These are phyloP conservation scores for Upupa epops DNA, from an alignment of 2,113 vertebrate genomes.

Conservation along the genomic window DNA sequence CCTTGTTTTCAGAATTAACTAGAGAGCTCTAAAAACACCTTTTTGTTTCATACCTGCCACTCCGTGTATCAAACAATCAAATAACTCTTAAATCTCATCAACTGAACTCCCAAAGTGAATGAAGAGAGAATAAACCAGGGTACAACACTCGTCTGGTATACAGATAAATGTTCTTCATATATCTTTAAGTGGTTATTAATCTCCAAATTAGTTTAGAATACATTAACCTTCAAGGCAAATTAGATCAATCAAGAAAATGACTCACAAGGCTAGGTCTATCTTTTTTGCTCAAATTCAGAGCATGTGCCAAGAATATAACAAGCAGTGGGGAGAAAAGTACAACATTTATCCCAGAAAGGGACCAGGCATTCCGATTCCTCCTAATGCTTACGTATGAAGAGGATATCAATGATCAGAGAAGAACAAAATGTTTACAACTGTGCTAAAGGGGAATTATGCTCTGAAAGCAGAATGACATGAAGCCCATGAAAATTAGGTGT, in stretches of 20 bases:
- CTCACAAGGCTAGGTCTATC: constrained; percentile 50
- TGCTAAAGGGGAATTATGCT: not conserved
- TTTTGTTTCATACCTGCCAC: not conserved
- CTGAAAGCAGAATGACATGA: not conserved
- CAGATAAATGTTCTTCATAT: constrained; percentile 71
- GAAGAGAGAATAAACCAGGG: constrained; percentile 62
- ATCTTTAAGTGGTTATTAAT: constrained; percentile 81
- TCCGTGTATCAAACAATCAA: constrained; percentile 46
- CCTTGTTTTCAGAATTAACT: constrained; percentile 39
- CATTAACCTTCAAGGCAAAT: constrained; percentile 83
- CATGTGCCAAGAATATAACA: not conserved
- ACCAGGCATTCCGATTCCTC: not conserved
- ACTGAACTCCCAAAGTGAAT: constrained; percentile 64
- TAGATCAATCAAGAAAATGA: constrained; percentile 77
- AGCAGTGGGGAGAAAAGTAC: not conserved
- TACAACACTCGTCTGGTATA: constrained; percentile 52
- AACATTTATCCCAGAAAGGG: not conserved
- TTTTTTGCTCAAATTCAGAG: constrained; percentile 19
- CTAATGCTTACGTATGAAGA: not conserved
- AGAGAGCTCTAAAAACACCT: constrained; percentile 16
- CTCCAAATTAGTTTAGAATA: constrained; percentile 77
- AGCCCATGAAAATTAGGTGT: not conserved
- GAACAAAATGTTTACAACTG: not conserved
- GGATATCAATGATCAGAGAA: not conserved
- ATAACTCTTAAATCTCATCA: constrained; percentile 65